Conservation (phyloP, 1,140 invertebrate genomes). For the Cydia pomonella region DNA sequence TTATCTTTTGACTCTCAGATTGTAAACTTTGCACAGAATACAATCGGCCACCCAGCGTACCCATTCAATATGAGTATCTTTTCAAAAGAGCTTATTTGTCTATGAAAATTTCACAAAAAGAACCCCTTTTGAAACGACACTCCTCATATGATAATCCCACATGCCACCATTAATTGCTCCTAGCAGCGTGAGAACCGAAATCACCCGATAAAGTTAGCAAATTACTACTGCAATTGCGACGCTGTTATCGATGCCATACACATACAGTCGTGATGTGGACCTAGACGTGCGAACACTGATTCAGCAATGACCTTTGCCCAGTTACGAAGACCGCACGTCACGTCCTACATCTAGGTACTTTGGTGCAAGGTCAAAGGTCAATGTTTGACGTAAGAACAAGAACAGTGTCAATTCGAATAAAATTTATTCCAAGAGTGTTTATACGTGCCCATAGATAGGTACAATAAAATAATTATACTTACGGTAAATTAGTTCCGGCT, state of each 20-base stretch:
- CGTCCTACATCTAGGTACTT: not conserved
- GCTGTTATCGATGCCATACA: not conserved
- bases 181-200: not conserved
- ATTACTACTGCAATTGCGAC: conserved; percentile 7
- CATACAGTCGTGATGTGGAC: not conserved
- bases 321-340: conserved; percentile 3
- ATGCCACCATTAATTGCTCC: too few species aligned
- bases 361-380: conserved; percentile 14
- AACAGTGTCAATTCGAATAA: not conserved
- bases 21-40: too few species aligned
- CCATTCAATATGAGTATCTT: too few species aligned
- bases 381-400: conserved; percentile 24
- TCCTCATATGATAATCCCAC: too few species aligned
- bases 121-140: too few species aligned
- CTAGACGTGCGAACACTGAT: conserved; percentile 19
- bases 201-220: not conserved
- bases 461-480: too few species aligned
- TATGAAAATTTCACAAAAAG: too few species aligned
- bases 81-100: too few species aligned
- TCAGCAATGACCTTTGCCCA: conserved; percentile 8
- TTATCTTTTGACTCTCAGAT: too few species aligned
- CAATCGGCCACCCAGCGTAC: too few species aligned
- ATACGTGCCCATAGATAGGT: too few species aligned
- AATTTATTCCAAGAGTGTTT: not conserved
- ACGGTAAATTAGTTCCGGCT: too few species aligned